Evolutionary conservation across 2,888 invertebrate species (phyloP).

Genomic region (Nymphalis c-album): DNA sequence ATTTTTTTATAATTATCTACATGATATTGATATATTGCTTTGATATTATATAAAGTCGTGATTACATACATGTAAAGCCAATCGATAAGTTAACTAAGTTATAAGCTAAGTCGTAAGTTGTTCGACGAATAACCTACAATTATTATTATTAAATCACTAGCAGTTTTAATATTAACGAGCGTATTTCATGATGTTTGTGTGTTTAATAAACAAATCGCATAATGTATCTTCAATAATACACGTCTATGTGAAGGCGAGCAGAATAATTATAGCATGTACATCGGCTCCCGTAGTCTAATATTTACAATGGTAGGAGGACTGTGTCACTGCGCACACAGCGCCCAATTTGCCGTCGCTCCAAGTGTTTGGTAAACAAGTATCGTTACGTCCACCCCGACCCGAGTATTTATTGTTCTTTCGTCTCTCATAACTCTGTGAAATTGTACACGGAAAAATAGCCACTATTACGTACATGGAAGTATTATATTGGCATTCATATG

Average conservation of each 20-base stretch:
- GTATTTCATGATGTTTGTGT: conserved; percentile 1
- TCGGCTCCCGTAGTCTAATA: conserved; percentile 27
- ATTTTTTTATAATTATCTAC: no score
- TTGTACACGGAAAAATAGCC: conserved; percentile 18
- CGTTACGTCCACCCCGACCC: conserved; percentile 35
- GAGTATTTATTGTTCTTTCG: conserved; percentile 53
- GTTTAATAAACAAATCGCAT: conserved; percentile 16
- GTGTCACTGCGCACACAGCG: conserved; percentile 41
- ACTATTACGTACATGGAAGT: conserved; percentile 16
- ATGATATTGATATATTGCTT: no score
- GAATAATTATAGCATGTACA: conserved; percentile 31
- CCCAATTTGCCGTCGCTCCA: conserved; percentile 54
- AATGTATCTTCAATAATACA: conserved; percentile 19
- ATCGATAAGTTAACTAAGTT: no score
- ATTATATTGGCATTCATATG: conserved; percentile 6
- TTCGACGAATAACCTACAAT: no score
- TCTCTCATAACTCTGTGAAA: conserved; percentile 38
- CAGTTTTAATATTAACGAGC: neutral
- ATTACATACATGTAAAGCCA: no score
- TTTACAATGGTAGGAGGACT: conserved; percentile 28
- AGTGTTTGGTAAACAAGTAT: conserved; percentile 59
- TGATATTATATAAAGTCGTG: no score
- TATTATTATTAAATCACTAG: neutral
- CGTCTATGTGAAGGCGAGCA: conserved; percentile 21
- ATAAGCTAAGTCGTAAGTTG: no score